phyloP scores from a whole-genome alignment of 2,888 invertebrate species.

The Bibio marci region DNA sequence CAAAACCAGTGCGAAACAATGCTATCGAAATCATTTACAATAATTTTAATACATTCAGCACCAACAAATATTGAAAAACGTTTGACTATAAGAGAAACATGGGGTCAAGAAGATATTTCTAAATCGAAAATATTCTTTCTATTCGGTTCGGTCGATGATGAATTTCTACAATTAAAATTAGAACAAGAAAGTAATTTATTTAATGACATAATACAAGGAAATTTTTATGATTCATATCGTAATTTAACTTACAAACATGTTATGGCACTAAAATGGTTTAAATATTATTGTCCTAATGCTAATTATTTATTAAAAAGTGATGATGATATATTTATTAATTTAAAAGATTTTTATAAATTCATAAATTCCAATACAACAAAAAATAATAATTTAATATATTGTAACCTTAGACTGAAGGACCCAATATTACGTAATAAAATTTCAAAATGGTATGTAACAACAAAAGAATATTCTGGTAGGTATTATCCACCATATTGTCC shows the following conservation, averaged over 20 bases:
- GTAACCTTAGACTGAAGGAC: slow-evolving; percentile 34
- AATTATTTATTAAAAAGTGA: slow-evolving; percentile 56
- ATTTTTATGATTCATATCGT: slow-evolving; percentile 56
- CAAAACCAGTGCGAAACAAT: slow-evolving; percentile 34
- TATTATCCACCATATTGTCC: slow-evolving; percentile 61
- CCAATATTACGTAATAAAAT: slow-evolving; percentile 41
- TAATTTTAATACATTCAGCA: slow-evolving; percentile 52
- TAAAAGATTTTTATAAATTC: slow-evolving; percentile 40
- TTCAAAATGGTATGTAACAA: slow-evolving; percentile 62
- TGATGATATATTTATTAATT: slow-evolving; percentile 61
- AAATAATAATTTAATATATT: slow-evolving; percentile 40
- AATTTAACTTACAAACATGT: slow-evolving; percentile 76
- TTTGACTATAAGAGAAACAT: slow-evolving; percentile 49
- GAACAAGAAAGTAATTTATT: slow-evolving; percentile 36
- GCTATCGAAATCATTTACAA: slow-evolving; percentile 32
- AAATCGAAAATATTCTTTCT: slow-evolving; percentile 45
- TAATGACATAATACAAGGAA: slow-evolving; percentile 59
- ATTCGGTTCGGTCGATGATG: slow-evolving; percentile 35
- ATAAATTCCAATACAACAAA: slow-evolving; percentile 13
- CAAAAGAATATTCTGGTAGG: slow-evolving; percentile 40
- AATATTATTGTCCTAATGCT: slow-evolving; percentile 48
- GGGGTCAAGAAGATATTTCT: slow-evolving; percentile 39
- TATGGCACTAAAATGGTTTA: slow-evolving; percentile 62
- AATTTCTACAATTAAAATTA: slow-evolving; percentile 23
- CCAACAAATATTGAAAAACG: slow-evolving; percentile 46